Evolutionary conservation across 2,113 vertebrate genomes (phyloP), one percentile per base, ranked within the genome.

Genomic region (Morone saxatilis): DNA sequence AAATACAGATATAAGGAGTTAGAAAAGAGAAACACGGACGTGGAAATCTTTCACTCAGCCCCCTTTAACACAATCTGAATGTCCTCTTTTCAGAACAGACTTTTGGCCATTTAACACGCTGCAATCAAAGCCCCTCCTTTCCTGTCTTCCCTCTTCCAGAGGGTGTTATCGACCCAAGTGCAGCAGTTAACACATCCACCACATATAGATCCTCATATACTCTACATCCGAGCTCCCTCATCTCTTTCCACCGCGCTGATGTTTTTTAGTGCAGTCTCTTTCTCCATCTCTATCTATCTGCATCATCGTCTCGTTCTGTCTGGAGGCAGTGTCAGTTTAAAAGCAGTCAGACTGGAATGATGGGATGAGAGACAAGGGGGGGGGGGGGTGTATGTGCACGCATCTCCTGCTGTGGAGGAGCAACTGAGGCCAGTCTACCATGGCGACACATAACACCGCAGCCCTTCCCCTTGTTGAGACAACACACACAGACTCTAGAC

Each of bases 121-220:
- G 43, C 38, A 76, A 72, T 65, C 9, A 0, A 61, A 67, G 45
- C 68, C 73, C 50, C 54, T 60, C 70, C 48, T 74, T 69, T 80
- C 59, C 85, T 5, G 66, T 43, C 67, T 38, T 67, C 63, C 43
- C 38, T 56, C 19, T 31, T 31, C 3, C 25, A 41, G 79, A 0
- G 5, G 25, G 1, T 57, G 47, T 71, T 83, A 88, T 90, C 50
- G 36, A 89, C 60, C 81, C 47, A 31, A 65, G 67, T 77, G 67
- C 88, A 78, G 80, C 74, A 43, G 76, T 87, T 84, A 83, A 87
- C 77, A 47, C 65, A 82, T 40, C 82, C 78, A n/a, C 80, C 56
- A 80, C 82, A 61, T 74, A 85, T 71, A 67, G 86, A 90, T 86
- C 51, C 61, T 48, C 56, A 53, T 63, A 20, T 22, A 7, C 13